Conservation (phyloP, 2,113 vertebrate species). For the Albula glossodonta region DNA sequence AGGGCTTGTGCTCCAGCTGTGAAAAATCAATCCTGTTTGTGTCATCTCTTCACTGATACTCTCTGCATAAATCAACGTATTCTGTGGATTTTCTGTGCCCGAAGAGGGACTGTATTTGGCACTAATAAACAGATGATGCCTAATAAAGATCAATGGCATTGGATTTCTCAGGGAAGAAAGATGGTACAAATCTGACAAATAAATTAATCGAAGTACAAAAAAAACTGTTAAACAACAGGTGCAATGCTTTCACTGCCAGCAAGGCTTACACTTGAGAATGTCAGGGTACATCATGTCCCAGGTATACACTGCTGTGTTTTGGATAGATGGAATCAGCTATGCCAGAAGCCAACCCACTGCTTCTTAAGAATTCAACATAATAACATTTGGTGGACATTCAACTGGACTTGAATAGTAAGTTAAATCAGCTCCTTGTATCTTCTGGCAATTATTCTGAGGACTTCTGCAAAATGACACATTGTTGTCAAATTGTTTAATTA, state of each 20-base stretch:
- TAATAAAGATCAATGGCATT: background rate
- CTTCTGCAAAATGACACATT: background rate
- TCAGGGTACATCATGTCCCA: slow-evolving; percentile 50
- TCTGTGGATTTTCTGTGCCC: too few species aligned
- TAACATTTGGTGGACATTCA: background rate
- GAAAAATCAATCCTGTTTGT: background rate
- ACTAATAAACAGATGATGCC: background rate
- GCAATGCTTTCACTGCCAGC: slow-evolving; percentile 13
- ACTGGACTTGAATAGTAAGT: background rate
- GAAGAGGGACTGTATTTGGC: background rate
- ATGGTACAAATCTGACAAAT: background rate
- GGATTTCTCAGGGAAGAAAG: background rate
- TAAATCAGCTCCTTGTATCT: background rate
- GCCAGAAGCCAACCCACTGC: background rate
- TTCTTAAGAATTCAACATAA: background rate
- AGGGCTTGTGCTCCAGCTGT: background rate
- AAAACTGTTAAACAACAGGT: background rate
- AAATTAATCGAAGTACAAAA: background rate
- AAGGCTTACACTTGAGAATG: slow-evolving; percentile 57
- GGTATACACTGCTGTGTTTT: background rate
- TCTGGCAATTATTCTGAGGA: background rate
- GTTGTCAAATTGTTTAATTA: background rate
- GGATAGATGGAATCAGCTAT: background rate
- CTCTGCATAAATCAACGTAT: background rate
- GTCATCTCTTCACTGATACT: background rate